Conservation (phyloP, 2,888 invertebrate genomes). For the Meteorus cinctellus region DNA sequence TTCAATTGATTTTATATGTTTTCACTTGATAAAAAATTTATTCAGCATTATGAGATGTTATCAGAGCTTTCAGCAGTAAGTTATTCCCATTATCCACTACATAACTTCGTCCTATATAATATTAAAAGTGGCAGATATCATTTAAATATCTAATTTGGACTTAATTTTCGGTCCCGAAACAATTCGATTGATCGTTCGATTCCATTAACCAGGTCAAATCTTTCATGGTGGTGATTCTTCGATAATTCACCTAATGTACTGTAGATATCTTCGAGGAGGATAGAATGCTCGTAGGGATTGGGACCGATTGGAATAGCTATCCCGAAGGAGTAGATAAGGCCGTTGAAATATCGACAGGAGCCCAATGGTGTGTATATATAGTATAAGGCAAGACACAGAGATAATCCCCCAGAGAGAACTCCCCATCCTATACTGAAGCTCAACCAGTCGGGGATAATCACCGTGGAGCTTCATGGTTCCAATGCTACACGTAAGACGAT, state of each 20-base stretch:
- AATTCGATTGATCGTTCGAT: slow-evolving; percentile 33
- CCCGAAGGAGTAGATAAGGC: slow-evolving; percentile 67
- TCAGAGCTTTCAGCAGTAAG: no score
- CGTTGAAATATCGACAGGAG: slow-evolving; percentile 69
- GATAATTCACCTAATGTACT: slow-evolving; percentile 48
- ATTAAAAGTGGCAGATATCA: background rate
- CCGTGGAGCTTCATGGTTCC: slow-evolving; percentile 58
- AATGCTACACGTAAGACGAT: slow-evolving; percentile 56
- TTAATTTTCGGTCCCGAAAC: background rate
- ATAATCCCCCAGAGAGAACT: slow-evolving; percentile 66
- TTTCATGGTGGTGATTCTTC: slow-evolving; percentile 30
- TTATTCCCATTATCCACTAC: no score
- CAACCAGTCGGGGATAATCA: slow-evolving; percentile 69
- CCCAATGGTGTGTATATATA: slow-evolving; percentile 63
- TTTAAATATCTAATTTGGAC: background rate
- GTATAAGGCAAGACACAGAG: slow-evolving; percentile 58
- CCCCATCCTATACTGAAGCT: slow-evolving; percentile 61
- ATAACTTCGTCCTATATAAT: no score
- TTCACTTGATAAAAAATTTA: no score
- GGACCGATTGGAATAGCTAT: slow-evolving; percentile 58
- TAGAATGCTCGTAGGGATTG: slow-evolving; percentile 50
- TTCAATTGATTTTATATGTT: no score
- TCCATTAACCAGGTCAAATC: slow-evolving; percentile 33
- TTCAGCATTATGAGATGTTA: no score
- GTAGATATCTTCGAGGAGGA: slow-evolving; percentile 53